A percentile compares a stretch with the other conserved stretches of the same genome.
Conservation (phyloP, 2,888 invertebrate genomes). For the Dryobota labecula region DNA sequence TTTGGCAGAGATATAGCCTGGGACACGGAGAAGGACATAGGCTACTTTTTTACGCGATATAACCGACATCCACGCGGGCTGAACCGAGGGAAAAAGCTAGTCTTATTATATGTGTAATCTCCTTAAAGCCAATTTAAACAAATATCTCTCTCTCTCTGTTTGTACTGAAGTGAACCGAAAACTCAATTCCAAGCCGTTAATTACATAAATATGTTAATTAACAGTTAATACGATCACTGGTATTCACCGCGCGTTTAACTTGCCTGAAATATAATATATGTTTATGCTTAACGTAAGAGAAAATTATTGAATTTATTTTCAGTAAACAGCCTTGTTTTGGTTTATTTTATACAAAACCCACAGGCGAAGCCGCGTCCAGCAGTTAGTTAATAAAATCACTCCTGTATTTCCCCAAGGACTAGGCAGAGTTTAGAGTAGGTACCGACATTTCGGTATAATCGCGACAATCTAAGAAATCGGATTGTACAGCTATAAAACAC, state of each 20-base stretch:
- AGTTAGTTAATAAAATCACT: no score
- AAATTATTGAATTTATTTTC: conserved; percentile 22
- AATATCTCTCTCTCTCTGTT: conserved; percentile 12
- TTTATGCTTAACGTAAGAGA: conserved; percentile 1
- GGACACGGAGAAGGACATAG: no score
- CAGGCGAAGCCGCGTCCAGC: no score
- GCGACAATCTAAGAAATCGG: no score
- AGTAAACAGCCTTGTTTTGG: not conserved
- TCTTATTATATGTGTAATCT: not conserved
- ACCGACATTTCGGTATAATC: no score
- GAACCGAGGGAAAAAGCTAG: no score
- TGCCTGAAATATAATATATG: conserved; percentile 17
- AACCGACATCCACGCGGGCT: no score
- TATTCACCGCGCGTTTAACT: conserved; percentile 24
- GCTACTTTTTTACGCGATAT: no score
- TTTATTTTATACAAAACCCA: not conserved
- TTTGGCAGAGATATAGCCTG: no score
- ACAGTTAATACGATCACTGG: conserved; percentile 30
- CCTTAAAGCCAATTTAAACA: conserved; percentile 17
- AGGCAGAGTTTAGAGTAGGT: no score
- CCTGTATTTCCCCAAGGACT: not conserved
- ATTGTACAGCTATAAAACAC: no score
- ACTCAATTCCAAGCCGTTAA: conserved; percentile 49
- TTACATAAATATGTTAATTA: conserved; percentile 57
- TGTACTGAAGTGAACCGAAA: conserved; percentile 32